Evolutionary conservation across 2,888 invertebrate species (phyloP).

Genomic region (Lepidonotus clava): DNA sequence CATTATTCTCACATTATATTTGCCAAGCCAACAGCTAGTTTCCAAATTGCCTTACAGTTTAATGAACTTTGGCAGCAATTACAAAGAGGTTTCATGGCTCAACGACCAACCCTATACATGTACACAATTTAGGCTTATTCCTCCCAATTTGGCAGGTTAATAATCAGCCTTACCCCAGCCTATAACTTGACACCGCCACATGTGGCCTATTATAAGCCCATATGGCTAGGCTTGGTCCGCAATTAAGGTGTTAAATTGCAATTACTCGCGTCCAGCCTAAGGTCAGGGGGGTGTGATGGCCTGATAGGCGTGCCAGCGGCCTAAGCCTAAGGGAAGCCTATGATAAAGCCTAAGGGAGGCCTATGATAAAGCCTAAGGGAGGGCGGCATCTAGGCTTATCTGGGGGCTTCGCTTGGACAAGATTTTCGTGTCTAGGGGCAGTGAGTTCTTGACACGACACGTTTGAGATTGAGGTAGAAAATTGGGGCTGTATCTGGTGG

Average conservation of each 20-base stretch:
- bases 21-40: no score
- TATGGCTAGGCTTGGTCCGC: not conserved
- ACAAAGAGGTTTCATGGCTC: no score
- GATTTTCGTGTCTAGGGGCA: not conserved
- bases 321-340: not conserved
- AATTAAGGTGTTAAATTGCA: conserved; percentile 53
- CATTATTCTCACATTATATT: no score
- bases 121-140: no score
- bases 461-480: not conserved
- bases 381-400: no score
- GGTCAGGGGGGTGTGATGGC: not conserved
- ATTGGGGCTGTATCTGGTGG: no score
- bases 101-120: no score
- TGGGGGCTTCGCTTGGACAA: conserved; percentile 21
- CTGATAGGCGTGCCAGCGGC: not conserved
- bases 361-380: not conserved
- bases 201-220: not conserved
- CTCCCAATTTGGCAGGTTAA: no score
- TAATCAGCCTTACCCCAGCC: no score
- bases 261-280: not conserved
- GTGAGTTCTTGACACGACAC: not conserved
- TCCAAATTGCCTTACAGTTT: no score
- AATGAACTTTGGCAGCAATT: no score
- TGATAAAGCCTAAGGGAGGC: not conserved
- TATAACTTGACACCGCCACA: conserved; percentile 7